These are phyloP conservation scores for Hylia prasina DNA, from an alignment of 2,113 vertebrate genomes.

Conservation along the genomic window DNA sequence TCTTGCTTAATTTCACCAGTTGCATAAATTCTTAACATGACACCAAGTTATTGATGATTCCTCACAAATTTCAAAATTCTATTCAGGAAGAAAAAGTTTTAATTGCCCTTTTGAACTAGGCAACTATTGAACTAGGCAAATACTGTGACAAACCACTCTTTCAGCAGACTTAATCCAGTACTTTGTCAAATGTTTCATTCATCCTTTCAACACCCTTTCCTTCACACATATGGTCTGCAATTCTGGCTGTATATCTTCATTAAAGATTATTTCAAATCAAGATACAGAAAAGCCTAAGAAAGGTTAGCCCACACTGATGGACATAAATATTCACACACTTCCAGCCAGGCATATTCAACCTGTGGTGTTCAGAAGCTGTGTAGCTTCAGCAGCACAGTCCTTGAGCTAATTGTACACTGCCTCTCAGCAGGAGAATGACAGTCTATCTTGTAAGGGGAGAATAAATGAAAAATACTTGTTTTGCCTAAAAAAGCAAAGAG, in stretches of 20 bases:
- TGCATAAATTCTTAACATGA: neutral
- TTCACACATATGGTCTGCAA: neutral
- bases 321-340: neutral
- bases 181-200: neutral
- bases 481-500: neutral
- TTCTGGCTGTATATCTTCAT: neutral
- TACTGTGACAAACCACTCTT: neutral
- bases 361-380: neutral
- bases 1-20: neutral
- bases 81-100: neutral
- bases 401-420: neutral
- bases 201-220: neutral
- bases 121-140: neutral
- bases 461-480: neutral
- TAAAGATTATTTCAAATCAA: neutral
- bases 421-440: neutral
- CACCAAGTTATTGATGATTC: neutral
- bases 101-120: neutral
- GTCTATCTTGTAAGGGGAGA: neutral
- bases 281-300: neutral
- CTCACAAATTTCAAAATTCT: neutral
- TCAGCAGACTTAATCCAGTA: neutral
- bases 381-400: neutral
- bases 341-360: neutral
- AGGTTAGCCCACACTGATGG: neutral